These are phyloP conservation scores for Gobio gobio DNA, from an alignment of 2,113 vertebrate species.

Conservation along the genomic window DNA sequence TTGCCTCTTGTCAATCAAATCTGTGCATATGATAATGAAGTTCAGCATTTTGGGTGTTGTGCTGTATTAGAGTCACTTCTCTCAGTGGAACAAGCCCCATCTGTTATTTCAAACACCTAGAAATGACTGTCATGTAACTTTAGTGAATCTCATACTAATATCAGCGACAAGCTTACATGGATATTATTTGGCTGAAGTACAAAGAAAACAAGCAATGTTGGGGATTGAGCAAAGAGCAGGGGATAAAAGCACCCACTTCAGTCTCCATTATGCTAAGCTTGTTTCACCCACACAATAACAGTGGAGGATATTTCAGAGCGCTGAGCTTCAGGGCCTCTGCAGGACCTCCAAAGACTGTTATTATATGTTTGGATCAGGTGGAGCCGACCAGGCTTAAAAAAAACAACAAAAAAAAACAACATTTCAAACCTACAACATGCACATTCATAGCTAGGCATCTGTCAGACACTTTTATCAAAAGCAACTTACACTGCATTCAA, in stretches of 20 bases:
- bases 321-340: slow-evolving; percentile 7
- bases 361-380: neutral
- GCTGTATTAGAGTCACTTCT: slow-evolving; percentile 13
- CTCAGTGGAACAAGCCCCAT: slow-evolving; percentile 40
- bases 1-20: slow-evolving; percentile 64
- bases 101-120: slow-evolving; percentile 56
- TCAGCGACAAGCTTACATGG: slow-evolving; percentile 40
- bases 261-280: slow-evolving; percentile 38
- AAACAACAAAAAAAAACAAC: neutral
- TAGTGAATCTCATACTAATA: slow-evolving; percentile 4
- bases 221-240: slow-evolving; percentile 4
- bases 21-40: slow-evolving; percentile 48
- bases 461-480: neutral
- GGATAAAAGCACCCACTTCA: slow-evolving; percentile 34
- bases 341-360: slow-evolving; percentile 3
- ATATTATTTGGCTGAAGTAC: slow-evolving; percentile 29
- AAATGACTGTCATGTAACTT: slow-evolving; percentile 48
- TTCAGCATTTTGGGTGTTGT: slow-evolving; percentile 15
- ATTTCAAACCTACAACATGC: neutral
- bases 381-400: neutral
- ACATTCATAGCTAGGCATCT: neutral
- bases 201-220: slow-evolving; percentile 25
- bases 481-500: neutral
- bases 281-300: slow-evolving; percentile 21
- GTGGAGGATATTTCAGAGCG: slow-evolving; percentile 17